Evolutionary conservation across 2,888 invertebrate genomes (phyloP), one percentile per base, ranked within the genome.

Genomic region (Volucella zonaria): DNA sequence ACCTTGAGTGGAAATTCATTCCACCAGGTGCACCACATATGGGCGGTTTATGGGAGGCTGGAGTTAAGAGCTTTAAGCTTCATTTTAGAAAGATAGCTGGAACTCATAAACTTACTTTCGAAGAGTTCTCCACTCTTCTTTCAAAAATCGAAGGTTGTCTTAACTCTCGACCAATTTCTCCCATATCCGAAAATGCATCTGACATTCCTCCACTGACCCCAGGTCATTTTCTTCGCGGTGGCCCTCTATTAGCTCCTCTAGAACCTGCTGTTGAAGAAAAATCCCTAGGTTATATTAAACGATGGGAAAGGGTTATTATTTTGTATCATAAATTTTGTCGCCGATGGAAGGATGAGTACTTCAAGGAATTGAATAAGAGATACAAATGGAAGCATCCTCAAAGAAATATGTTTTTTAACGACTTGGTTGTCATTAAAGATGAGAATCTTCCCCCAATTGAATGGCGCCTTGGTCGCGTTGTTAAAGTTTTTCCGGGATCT

Each of bases 141-240:
- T 3, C 64, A 2, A 42, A 49, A 49, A 75, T 66, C n/a, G 75
- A 66, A 54, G 45, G 40, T 8, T 75, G 75, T 14, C 18, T 64
- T 9, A 66, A 75, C 18, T 75, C 66, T 9, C 47, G 66, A 9
- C 66, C 75, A 1, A 64, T 75, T 14, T 45, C 62, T 2, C 54
- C 67, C 9, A 71, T 73, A 47, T 49, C 49, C 9, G 38, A 64
- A 14, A 64, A 49, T 38, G 31, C 49, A 9, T 38, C 1, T 8
- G 38, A 64, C 14, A n/a, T 49, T 14, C 23, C 23, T 23, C 23
- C 23, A 23, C 23, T 23, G 23, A 2, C 15, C 38, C 49, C 23
- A 23, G 23, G 23, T 4, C 23, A 51, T 8, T 51, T 51, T 18
- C 18, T 51, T 51, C 51, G 9, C 3, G 10, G 51, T 9, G 8